Evolutionary conservation across 1,140 invertebrate species (phyloP).

Genomic region (Vollenhovia emeryi): DNA sequence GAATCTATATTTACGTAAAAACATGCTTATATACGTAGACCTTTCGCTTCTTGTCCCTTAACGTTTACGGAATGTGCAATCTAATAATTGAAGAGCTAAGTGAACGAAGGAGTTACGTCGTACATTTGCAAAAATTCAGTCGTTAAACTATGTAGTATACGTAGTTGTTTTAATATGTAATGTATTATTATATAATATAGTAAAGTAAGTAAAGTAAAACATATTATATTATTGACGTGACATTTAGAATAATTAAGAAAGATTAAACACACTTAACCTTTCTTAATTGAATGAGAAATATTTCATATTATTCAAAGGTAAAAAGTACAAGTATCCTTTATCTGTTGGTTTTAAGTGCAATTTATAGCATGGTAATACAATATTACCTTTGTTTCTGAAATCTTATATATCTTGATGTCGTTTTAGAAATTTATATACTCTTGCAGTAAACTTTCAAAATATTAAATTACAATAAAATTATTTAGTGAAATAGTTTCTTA

Average conservation of each 20-base stretch:
- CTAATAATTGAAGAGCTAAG: slow-evolving; percentile 21
- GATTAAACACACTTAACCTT: not conserved
- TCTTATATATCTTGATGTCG: not conserved
- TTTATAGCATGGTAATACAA: not conserved
- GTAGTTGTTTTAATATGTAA: not conserved
- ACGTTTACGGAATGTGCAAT: not conserved
- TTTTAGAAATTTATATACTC: not conserved
- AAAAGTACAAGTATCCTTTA: not conserved
- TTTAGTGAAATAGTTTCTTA: not conserved
- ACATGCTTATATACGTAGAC: not conserved
- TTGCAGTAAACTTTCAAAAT: not conserved
- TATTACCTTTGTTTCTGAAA: not conserved
- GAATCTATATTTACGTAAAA: slow-evolving; percentile 25
- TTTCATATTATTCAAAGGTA: not conserved
- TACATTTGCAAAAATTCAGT: not conserved
- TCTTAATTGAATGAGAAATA: not conserved
- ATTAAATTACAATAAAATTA: not conserved
- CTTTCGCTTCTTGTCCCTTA: not conserved
- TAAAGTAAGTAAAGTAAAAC: not conserved
- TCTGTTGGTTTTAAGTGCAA: not conserved
- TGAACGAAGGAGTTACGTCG: not conserved
- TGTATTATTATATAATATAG: not conserved
- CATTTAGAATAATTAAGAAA: not conserved
- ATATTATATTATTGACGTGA: not conserved
- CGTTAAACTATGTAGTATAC: not conserved